Evolutionary conservation across 2,888 invertebrate species (phyloP), one percentile per base, ranked within the genome.

Genomic region (Sceliomorpha sp.): DNA sequence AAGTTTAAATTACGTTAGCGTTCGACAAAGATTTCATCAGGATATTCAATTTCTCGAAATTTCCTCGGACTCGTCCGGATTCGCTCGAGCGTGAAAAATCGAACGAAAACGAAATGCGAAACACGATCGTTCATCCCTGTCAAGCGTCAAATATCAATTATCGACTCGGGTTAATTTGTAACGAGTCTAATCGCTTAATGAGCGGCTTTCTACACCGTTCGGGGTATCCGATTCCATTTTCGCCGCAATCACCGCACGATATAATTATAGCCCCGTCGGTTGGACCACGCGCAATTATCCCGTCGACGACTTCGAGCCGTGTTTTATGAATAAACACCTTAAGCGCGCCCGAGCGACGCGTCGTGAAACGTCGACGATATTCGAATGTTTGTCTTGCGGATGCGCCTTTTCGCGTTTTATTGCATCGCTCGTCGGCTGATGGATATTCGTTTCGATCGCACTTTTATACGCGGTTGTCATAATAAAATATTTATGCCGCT

Each of bases 301-400:
- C 10, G 8, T 40, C 20, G 39, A 20, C 39, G 39, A 40, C 24
- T 17, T 6, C 39, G 13, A 20, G 9, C 6, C 24, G 12, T 40
- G 39, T 15, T 37, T 37, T 17, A 37, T 37, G 37, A 40, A 40
- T 40, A 40, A 17, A 24, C 40, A 9, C 40, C 24, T 40, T 10
- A 40, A 40, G 40, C 40, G 8, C 40, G 14, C 24, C 24, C 9
- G 24, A 40, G 40, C 40, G 8, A 20, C n/a, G 10, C 24, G 20
- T 40, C 24, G 17, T 10, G 40, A 15, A 20, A 40, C 9, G 37
- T 14, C 17, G 14, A 14, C 15, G 37, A 37, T 37, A 37, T 37
- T 37, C 15, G 13, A 15, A 17, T 17, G 37, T 37, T 37, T 37
- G 37, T 37, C 37, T 14, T 37, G 15, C 9, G 37, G n/a, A n/a